Base-by-base conservation (phyloP, 2,113 vertebrate genomes). In the Todiramphus chloris region DNA sequence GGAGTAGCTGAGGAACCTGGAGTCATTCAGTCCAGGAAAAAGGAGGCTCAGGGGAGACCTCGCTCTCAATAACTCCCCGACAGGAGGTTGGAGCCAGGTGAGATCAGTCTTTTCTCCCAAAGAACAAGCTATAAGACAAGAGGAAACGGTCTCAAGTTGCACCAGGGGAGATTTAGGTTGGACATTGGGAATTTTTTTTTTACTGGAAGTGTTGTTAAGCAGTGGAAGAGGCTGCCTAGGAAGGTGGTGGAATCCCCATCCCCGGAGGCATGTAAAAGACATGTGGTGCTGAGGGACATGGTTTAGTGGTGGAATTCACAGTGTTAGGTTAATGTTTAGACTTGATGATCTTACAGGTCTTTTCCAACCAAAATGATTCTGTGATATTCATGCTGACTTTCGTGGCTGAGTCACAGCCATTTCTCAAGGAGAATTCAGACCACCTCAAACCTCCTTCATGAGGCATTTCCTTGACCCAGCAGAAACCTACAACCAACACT, bases 361-460 rank as follows among this genome's bases (percentile, higher is more conserved):
- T 43, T 43, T 31, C 63, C 63, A 66, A 31, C 63, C 11, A 43
- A 30, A 66, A 64, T 27, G 27, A 63, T 66, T 64, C 62, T 58
- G 11, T 58, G 19, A 31, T 5, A 39, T 2, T 2, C 11, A 3
- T 0, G 0, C 3, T 2, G 5, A n/a, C 3, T 41, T 33, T 0
- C 7, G 10, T 12, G 35, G 11, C 30, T 64, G 3, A 37, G 70
- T 14, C 51, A 53, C 51, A 53, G 23, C 51, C 51, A 6, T 53
- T 28, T 27, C 51, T 53, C 20, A 24, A 35, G 67, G 35, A 73
- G 74, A 87, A 50, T 8, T 8, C 5, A 68, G 46, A 75, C 3
- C 64, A 83, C 33, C 51, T 44, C 83, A 30, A 44, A 35, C 2
- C 13, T 51, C 23, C 76, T 35, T 30, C 0, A 0, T 1, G 41